Conservation (phyloP, 2,888 invertebrate genomes). For the Cryptus viduatorius region DNA sequence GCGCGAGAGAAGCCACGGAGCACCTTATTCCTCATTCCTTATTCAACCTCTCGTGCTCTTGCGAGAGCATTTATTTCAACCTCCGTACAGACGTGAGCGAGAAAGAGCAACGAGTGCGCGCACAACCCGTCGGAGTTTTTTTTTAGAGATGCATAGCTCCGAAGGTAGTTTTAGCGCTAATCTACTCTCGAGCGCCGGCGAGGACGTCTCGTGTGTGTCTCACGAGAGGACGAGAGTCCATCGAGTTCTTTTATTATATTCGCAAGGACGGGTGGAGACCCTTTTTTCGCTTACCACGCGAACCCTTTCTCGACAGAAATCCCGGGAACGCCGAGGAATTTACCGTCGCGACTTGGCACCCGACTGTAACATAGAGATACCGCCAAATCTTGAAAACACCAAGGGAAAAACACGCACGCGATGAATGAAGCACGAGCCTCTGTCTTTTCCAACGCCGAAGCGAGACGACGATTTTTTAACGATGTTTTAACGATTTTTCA, state of each 20-base stretch:
- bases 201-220: slow-evolving; percentile 56
- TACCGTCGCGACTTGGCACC: slow-evolving; percentile 53
- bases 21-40: slow-evolving; percentile 59
- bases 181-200: slow-evolving; percentile 48
- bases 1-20: slow-evolving; percentile 19
- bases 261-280: slow-evolving; percentile 28
- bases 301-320: neutral
- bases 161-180: slow-evolving; percentile 66
- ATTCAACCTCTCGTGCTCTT: slow-evolving; percentile 41
- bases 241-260: slow-evolving; percentile 53
- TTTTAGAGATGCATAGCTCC: slow-evolving; percentile 55
- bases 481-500: neutral
- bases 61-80: slow-evolving; percentile 58
- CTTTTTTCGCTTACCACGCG: slow-evolving; percentile 8
- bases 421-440: slow-evolving; percentile 47
- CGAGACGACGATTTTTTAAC: neutral
- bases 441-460: slow-evolving; percentile 4
- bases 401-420: slow-evolving; percentile 63
- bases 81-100: slow-evolving; percentile 8
- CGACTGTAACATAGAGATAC: slow-evolving; percentile 70
- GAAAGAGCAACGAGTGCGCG: neutral
- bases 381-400: slow-evolving; percentile 74
- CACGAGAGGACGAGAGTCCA: slow-evolving; percentile 10
- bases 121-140: slow-evolving; percentile 2
- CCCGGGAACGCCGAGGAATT: slow-evolving; percentile 44